Evolutionary conservation across 2,888 invertebrate species (phyloP), one percentile per base, ranked within the genome.

Genomic region (Pasiphila rectangulata): DNA sequence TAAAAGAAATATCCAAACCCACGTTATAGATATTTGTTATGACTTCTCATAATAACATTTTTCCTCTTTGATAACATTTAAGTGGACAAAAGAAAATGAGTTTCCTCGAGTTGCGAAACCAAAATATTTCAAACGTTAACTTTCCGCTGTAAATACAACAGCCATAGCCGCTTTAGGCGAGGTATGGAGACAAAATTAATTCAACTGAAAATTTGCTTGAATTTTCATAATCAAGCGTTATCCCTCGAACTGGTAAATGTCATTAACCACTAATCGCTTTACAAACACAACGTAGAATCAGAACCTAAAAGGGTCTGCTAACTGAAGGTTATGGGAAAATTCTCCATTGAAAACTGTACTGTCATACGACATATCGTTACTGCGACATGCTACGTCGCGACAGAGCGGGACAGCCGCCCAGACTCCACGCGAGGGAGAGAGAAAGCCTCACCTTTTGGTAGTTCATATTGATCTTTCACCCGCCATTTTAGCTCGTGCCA

Each of bases 391-490:
- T 63, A 59, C 69, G 68, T 68, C 68, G 69, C 73, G 82, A 63
- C 67, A 63, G 75, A 85, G 56, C 54, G 75, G 69, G 79, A 83
- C 7, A 42, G 56, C 42, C 43, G 60, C 13, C 63, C 46, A 42
- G 62, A 62, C 39, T 27, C 13, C 7, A 34, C 42, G 48, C 46
- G 83, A 53, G 60, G 25, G 70, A 84, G 52, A 60, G 71, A 56
- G 83, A 81, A 21, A 66, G 70, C 45, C 52, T 69, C 39, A 79
- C 78, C 81, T 83, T 87, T 85, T 76, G 83, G 84, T 84, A 76
- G 84, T 74, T 85, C 79, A 86, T 89, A 89, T 89, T 89, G 89
- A 89, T 89, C 89, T 88, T 84, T 85, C 84, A 83, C 82, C 87
- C 87, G 85, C 88, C 88, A 87, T 88, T 86, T 87, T 86, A 84